Conservation (phyloP, 1,140 invertebrate genomes). For the Leptestheria dahalacensis region DNA sequence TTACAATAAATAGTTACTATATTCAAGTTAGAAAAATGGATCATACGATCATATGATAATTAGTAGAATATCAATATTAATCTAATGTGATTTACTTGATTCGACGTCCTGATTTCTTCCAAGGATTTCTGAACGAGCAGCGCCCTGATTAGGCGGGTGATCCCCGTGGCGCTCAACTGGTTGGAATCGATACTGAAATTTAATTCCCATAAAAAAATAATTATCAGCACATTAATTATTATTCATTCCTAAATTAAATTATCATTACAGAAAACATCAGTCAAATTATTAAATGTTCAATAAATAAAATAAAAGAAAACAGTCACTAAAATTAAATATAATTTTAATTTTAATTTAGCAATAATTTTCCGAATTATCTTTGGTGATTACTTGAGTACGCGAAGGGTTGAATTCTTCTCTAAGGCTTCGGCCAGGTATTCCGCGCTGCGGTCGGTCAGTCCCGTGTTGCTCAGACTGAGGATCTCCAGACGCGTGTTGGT, state of each 20-base stretch:
- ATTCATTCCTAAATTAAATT: no score
- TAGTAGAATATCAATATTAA: no score
- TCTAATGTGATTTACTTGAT: constrained; percentile 52
- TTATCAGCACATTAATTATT: no score
- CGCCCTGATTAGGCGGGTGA: constrained; percentile 69
- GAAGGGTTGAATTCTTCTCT: constrained; percentile 68
- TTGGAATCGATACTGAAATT: constrained; percentile 73
- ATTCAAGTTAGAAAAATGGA: no score
- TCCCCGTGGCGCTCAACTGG: constrained; percentile 68
- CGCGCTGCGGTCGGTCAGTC: constrained; percentile 74
- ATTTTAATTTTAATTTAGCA: constrained; percentile 11
- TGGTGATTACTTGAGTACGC: constrained; percentile 71
- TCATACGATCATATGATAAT: not conserved
- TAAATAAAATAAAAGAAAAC: constrained; percentile 7
- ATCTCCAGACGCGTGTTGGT: constrained; percentile 82
- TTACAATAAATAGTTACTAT: no score
- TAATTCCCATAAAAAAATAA: no score
- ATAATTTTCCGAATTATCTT: constrained; percentile 4
- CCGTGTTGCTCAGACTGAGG: constrained; percentile 83
- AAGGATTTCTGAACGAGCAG: constrained; percentile 71
- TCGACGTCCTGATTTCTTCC: constrained; percentile 84
- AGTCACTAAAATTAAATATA: not conserved
- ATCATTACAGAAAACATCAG: no score
- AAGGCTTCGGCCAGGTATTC: constrained; percentile 67
- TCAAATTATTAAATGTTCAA: no score